Conservation (phyloP, 92 coral and sea anemone genomes). For the Meandrina meandrites region DNA sequence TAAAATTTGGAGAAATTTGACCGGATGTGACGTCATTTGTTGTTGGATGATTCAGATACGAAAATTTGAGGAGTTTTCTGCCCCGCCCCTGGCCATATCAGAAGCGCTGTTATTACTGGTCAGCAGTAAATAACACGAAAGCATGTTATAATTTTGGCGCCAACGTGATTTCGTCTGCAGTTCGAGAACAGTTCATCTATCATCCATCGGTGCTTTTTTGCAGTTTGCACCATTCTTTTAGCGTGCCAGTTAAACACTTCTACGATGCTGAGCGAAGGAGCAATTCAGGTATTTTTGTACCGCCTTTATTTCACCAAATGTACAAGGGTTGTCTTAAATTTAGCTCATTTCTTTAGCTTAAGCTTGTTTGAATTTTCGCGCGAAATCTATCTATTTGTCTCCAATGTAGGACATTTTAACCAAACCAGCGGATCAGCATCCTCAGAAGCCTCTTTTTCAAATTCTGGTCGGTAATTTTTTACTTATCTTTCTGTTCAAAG, state of each 20-base stretch:
- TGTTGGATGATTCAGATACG: too few species aligned
- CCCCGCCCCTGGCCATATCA: too few species aligned
- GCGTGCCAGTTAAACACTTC: not conserved
- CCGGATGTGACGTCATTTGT: too few species aligned
- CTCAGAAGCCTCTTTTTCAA: slow-evolving; percentile 85
- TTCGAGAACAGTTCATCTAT: not conserved
- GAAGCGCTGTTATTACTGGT: too few species aligned
- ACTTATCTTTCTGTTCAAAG: not conserved
- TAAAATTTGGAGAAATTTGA: too few species aligned
- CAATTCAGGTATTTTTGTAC: slow-evolving; percentile 53
- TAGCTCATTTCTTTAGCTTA: not conserved
- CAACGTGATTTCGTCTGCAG: not conserved
- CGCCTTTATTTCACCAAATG: not conserved
- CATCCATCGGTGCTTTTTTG: not conserved
- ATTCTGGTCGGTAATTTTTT: slow-evolving; percentile 69
- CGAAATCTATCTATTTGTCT: slow-evolving; percentile 18
- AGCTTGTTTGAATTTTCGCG: slow-evolving; percentile 30
- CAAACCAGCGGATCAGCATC: slow-evolving; percentile 82
- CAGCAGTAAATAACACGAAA: not conserved
- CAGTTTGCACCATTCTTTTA: not conserved
- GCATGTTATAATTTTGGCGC: not conserved
- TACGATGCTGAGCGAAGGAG: slow-evolving; percentile 51
- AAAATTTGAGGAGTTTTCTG: too few species aligned
- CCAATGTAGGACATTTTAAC: slow-evolving; percentile 70
- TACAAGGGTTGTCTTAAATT: not conserved